These are phyloP conservation scores for Mus minutoides DNA, from an alignment of 2,797 vertebrate species.

Conservation along the genomic window DNA sequence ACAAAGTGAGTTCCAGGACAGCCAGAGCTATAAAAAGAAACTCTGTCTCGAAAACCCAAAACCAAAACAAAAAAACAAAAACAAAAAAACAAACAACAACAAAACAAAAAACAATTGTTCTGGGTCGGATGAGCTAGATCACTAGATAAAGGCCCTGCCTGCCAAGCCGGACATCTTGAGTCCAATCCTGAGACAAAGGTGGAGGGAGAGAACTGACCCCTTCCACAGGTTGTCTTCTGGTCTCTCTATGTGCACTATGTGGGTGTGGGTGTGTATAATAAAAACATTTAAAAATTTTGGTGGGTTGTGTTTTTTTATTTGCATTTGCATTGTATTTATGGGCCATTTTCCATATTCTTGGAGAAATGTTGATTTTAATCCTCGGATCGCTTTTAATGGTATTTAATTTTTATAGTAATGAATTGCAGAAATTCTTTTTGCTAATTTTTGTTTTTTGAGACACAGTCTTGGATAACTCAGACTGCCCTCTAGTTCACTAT, in stretches of 20 bases:
- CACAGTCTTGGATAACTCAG: neutral
- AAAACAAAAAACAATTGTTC: neutral
- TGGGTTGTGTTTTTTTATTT: neutral
- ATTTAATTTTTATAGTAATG: neutral
- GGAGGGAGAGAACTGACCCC: neutral
- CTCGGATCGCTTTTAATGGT: neutral
- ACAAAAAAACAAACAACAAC: too few relatives aligned
- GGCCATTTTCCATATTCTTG: neutral
- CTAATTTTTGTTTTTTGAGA: neutral
- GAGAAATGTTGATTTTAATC: neutral
- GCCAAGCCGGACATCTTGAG: neutral
- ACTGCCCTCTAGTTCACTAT: neutral
- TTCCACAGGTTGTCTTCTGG: neutral
- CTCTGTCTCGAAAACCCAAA: too few relatives aligned
- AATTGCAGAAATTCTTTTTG: neutral
- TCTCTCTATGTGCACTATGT: neutral
- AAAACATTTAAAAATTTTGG: neutral
- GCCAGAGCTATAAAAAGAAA: too few relatives aligned
- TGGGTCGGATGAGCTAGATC: neutral
- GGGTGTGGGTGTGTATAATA: too few relatives aligned
- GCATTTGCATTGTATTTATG: neutral
- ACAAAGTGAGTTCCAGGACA: too few relatives aligned
- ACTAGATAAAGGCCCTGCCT: neutral
- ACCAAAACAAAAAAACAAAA: too few relatives aligned
- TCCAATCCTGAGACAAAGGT: neutral